Conservation (phyloP, 2,888 invertebrate genomes). For the Chrysolina oricalcia region DNA sequence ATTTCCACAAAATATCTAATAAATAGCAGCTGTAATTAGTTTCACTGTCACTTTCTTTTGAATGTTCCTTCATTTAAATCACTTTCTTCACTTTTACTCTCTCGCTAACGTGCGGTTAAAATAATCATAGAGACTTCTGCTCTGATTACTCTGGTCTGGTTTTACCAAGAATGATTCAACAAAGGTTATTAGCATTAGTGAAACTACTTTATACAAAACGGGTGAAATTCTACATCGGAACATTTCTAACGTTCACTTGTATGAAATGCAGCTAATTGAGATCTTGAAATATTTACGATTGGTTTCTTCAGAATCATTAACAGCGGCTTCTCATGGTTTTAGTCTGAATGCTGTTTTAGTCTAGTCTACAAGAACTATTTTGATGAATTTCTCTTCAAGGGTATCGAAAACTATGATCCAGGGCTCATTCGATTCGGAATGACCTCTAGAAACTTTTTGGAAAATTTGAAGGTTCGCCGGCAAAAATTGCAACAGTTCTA, state of each 20-base stretch:
- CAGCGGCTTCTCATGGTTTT: too few species aligned
- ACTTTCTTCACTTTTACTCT: slow-evolving; percentile 40
- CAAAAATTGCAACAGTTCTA: too few species aligned
- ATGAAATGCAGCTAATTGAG: too few species aligned
- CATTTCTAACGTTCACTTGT: background rate
- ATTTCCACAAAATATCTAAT: background rate
- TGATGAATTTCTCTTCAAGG: too few species aligned
- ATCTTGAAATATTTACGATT: too few species aligned
- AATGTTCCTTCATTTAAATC: slow-evolving; percentile 13
- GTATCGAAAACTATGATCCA: too few species aligned
- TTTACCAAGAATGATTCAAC: slow-evolving; percentile 12
- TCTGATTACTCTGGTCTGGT: slow-evolving; percentile 13
- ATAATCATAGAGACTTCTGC: slow-evolving; percentile 26
- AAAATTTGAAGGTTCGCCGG: too few species aligned
- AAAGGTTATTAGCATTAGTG: slow-evolving; percentile 11
- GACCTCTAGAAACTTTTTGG: too few species aligned
- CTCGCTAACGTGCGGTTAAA: slow-evolving; percentile 8
- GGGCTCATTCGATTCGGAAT: too few species aligned
- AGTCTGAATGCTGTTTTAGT: too few species aligned
- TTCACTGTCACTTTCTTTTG: slow-evolving; percentile 38
- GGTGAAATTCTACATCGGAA: background rate
- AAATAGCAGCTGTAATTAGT: slow-evolving; percentile 14
- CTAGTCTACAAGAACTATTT: too few species aligned
- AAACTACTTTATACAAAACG: background rate
- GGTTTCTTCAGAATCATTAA: too few species aligned